phyloP scores from a whole-genome alignment of 2,797 vertebrate species.

The Sus cebifrons region DNA sequence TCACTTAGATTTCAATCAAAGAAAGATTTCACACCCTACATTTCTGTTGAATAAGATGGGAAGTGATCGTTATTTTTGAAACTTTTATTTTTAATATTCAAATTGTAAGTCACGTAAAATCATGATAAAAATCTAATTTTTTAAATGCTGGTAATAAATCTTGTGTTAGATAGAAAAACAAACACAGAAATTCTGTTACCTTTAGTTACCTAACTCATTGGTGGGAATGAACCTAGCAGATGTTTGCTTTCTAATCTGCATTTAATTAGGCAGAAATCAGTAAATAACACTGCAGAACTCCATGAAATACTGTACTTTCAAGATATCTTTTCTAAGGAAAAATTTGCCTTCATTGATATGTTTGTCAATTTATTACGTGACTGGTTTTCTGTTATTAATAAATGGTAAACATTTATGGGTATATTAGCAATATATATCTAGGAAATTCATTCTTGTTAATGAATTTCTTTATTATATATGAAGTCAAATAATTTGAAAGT shows the following conservation, averaged over 20 bases:
- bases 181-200: constrained; percentile 68
- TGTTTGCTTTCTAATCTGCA: constrained; percentile 80
- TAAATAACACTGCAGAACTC: neutral
- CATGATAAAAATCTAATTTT: constrained; percentile 57
- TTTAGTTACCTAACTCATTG: constrained; percentile 82
- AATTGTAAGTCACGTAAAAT: constrained; percentile 66
- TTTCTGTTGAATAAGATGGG: constrained; percentile 36
- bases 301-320: constrained; percentile 59
- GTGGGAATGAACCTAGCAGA: constrained; percentile 53
- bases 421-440: neutral
- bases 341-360: neutral
- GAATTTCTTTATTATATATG: neutral
- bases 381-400: neutral
- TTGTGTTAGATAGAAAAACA: neutral
- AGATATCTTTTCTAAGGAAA: constrained; percentile 59
- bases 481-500: constrained; percentile 29
- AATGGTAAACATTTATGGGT: neutral
- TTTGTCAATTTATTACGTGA: constrained; percentile 6
- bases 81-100: constrained; percentile 52
- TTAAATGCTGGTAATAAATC: constrained; percentile 72
- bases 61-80: constrained; percentile 56
- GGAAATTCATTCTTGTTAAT: neutral
- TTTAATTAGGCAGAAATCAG: constrained; percentile 83
- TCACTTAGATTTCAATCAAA: constrained; percentile 42
- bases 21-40: neutral